Base-by-base conservation (phyloP, 1,140 invertebrate genomes). In the Hyles euphorbiae region DNA sequence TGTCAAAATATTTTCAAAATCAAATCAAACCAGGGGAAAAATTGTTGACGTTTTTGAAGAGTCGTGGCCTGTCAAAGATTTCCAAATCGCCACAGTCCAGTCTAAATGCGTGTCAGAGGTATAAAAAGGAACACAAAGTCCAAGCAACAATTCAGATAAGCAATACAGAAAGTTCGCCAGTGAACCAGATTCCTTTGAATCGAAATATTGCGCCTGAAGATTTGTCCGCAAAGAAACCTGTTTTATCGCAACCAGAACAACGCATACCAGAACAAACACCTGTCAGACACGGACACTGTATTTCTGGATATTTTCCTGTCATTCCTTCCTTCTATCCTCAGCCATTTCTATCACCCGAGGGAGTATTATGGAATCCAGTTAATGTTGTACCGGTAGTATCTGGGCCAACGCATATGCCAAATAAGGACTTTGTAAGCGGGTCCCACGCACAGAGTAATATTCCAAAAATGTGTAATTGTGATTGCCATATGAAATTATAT, bases 351-450 rank as follows among this genome's bases (percentile, higher is more conserved):
- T 48, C 61, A 12, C 53, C 67, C n/a, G 67, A 66, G 8, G 71
- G 71, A 49, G 52, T 78, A 7, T n/a, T 76, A 11, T 78, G 70
- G 72, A 76, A 74, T 34, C 77, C 72, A 5, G 8, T 75, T 5
- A 76, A 66, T 51, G 49, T 75, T 8, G 36, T 70, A 47, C 66
- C 72, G 33, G 12, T 70, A n/a, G 9, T 68, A 49, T 48, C 69
- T 36, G 32, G 33, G 34, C 33, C 62, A 53, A 9, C 54, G 2
- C 1, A 61, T 11, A 33, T 65, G 40, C 11, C 53, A 32, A 11
- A 59, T 3, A 40, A 57, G 40, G 46, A 65, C 5, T 7, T 44
- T 33, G 50, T 44, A 40, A 61, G 54, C 40, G 12, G 58, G 9
- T 51, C 47, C 11, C 33, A 7, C 12, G 12, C 48, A 61, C 51